phyloP scores from a whole-genome alignment of 2,888 invertebrate genomes.

The Leptura quadrifasciata region DNA sequence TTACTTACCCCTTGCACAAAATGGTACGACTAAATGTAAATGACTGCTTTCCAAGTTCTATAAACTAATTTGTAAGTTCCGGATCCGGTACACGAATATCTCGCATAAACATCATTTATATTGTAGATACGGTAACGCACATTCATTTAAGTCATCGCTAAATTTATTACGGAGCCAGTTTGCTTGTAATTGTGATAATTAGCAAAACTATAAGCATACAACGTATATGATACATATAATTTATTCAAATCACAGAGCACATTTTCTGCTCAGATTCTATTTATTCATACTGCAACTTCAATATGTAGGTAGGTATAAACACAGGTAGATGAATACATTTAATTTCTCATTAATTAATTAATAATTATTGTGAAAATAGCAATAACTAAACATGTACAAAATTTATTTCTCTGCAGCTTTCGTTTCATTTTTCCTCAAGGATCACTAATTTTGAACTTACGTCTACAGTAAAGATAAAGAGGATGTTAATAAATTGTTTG shows the following conservation, averaged over 20 bases:
- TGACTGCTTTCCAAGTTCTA: constrained; percentile 31
- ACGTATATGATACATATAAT: constrained; percentile 11
- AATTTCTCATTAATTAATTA: too few species aligned
- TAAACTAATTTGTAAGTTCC: constrained; percentile 47
- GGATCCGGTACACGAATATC: constrained; percentile 43
- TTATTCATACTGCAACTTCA: neutral
- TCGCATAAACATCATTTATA: constrained; percentile 47
- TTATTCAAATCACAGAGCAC: neutral
- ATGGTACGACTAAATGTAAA: constrained; percentile 41
- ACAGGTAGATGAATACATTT: too few species aligned
- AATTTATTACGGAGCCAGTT: constrained; percentile 28
- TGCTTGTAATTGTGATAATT: constrained; percentile 28
- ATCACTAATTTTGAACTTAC: too few species aligned
- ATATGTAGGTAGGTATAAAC: too few species aligned
- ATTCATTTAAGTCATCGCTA: constrained; percentile 18
- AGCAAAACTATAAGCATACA: constrained; percentile 20
- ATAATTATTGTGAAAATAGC: too few species aligned
- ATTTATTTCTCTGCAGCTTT: too few species aligned
- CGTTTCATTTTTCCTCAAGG: too few species aligned
- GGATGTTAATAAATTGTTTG: too few species aligned
- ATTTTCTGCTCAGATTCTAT: neutral
- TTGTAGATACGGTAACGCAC: constrained; percentile 34
- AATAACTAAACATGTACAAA: too few species aligned
- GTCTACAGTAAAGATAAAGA: too few species aligned
- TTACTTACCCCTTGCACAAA: constrained; percentile 43